Percentiles rank a stretch among this genome's conserved stretches.
Evolutionary conservation across 2,888 invertebrate species (phyloP).

Genomic region (Sminthurinus aureus): DNA sequence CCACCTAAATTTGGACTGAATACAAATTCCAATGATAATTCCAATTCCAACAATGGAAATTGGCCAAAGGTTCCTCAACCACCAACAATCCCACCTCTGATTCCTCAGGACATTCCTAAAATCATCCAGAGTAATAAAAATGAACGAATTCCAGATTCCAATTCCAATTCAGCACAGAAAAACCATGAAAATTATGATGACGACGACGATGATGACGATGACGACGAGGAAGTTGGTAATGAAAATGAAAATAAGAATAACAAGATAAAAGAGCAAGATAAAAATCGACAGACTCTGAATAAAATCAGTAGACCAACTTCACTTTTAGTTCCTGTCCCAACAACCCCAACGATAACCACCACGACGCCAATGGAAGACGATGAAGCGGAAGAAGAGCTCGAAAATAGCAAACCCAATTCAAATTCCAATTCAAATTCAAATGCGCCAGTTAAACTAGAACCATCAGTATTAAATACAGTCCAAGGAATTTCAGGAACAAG

Average conservation of each 20-base stretch:
- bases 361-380: conserved; percentile 23
- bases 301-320: conserved; percentile 27
- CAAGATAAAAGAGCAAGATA: too few relatives aligned
- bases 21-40: conserved; percentile 8
- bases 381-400: conserved; percentile 37
- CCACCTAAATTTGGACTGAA: conserved; percentile 56
- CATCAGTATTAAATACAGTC: neutral
- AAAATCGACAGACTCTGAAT: neutral
- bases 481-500: too few relatives aligned
- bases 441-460: neutral
- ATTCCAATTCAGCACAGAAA: conserved; percentile 2
- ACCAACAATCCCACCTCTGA: conserved; percentile 34
- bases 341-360: conserved; percentile 10
- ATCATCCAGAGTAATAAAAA: neutral
- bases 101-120: conserved; percentile 11
- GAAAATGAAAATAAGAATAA: too few relatives aligned
- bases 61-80: conserved; percentile 38
- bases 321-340: conserved; percentile 31
- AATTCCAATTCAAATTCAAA: neutral
- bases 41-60: neutral
- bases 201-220: conserved; percentile 35
- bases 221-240: too few relatives aligned
- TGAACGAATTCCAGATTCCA: conserved; percentile 28
- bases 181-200: conserved; percentile 45
- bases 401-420: neutral